A percentile compares a stretch with the other conserved stretches of the same genome.
Evolutionary conservation across 2,797 vertebrate species (phyloP).

Genomic region (Huso huso): DNA sequence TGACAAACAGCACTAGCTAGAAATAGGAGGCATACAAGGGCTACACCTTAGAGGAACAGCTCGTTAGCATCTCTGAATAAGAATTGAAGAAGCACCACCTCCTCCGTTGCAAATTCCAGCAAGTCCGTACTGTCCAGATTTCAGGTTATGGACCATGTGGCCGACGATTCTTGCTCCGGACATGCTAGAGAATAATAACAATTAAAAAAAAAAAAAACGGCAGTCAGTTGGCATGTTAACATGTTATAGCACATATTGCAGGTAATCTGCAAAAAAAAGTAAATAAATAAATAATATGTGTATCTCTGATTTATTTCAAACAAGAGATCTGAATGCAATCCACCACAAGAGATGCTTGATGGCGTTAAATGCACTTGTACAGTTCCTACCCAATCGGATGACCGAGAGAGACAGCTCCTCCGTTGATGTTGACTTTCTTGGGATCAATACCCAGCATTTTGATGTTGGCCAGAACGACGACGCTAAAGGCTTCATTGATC

Average conservation of each 20-base stretch:
- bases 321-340: not conserved
- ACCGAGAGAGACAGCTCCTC: constrained; percentile 90
- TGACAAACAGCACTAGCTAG: too few species aligned
- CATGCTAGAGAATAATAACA: constrained; percentile 64
- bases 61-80: constrained; percentile 66
- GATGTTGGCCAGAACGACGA: constrained; percentile 90
- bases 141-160: constrained; percentile 81
- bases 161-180: constrained; percentile 89
- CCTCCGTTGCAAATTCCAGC: constrained; percentile 95
- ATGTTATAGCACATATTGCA: not conserved
- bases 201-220: not conserved
- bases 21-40: too few species aligned
- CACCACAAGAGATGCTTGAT: not conserved
- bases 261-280: too few species aligned
- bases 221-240: not conserved
- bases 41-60: too few species aligned
- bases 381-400: constrained; percentile 86
- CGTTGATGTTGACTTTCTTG: constrained; percentile 81
- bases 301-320: not conserved
- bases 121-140: constrained; percentile 80
- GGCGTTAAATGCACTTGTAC: not conserved
- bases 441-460: constrained; percentile 90
- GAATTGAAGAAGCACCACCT: constrained; percentile 82
- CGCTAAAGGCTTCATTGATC: constrained; percentile 93
- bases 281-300: too few species aligned